Conservation (phyloP, 1,140 invertebrate genomes). For the Monomorium pharaonis region DNA sequence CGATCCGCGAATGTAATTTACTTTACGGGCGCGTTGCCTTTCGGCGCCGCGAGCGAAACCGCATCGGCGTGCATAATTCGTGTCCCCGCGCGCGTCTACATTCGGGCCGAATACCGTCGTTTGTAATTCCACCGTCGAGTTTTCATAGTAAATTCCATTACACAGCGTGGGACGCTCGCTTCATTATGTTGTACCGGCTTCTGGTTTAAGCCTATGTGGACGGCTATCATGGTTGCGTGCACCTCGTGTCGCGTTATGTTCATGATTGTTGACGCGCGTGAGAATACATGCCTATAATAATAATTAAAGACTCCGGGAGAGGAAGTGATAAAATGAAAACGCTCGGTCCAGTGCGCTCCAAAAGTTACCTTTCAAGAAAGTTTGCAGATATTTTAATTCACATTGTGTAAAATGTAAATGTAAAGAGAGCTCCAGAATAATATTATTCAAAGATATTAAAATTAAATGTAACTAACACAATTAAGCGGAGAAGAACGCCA, state of each 20-base stretch:
- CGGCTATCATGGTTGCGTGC: neutral
- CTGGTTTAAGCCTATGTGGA: constrained; percentile 7
- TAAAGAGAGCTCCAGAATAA: neutral
- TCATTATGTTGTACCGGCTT: constrained; percentile 26
- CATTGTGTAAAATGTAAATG: neutral
- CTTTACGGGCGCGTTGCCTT: constrained; percentile 17
- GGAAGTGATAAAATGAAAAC: neutral
- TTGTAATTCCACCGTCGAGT: constrained; percentile 52
- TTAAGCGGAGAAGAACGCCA: no score
- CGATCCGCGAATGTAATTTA: constrained; percentile 53
- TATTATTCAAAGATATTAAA: neutral
- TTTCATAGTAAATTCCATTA: constrained; percentile 62
- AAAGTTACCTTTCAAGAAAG: neutral
- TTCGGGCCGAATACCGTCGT: constrained; percentile 28
- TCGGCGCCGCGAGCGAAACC: constrained; percentile 25
- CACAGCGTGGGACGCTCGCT: neutral
- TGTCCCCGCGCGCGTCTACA: constrained; percentile 5
- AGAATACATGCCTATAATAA: neutral
- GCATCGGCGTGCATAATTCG: constrained; percentile 47
- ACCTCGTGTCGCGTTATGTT: neutral
- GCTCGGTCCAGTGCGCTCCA: neutral
- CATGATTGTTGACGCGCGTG: neutral
- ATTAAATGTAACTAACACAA: neutral
- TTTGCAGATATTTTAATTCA: neutral
- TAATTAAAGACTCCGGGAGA: neutral